Evolutionary conservation across 2,797 vertebrate species (phyloP).

Genomic region (Alca torda): DNA sequence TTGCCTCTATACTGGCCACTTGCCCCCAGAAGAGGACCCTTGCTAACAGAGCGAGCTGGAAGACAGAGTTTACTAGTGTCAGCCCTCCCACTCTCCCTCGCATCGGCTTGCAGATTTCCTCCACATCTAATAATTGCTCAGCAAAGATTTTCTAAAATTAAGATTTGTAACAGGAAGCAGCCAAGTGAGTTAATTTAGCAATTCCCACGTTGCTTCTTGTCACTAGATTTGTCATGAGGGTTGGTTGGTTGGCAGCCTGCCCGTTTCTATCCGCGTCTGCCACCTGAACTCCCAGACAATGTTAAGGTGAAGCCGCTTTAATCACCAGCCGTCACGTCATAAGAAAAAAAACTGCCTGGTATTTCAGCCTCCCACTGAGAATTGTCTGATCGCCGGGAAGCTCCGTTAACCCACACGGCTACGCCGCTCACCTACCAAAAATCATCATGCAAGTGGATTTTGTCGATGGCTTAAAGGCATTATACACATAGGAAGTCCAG

Average conservation of each 20-base stretch:
- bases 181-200: background rate
- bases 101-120: background rate
- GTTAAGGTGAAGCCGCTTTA: background rate
- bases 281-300: background rate
- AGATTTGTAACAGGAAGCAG: conserved; percentile 10
- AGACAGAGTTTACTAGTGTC: background rate
- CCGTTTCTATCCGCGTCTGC: background rate
- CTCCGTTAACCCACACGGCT: background rate
- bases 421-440: background rate
- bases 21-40: background rate
- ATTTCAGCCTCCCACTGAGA: background rate
- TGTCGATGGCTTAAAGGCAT: background rate
- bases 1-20: background rate
- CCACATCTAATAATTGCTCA: background rate
- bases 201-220: background rate
- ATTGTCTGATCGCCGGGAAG: background rate
- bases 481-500: background rate
- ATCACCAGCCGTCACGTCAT: background rate
- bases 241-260: background rate
- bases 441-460: background rate
- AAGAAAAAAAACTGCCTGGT: background rate
- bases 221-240: background rate
- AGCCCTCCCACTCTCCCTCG: background rate
- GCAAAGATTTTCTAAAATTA: conserved; percentile 31
- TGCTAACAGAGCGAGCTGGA: background rate